Evolutionary conservation across 2,113 vertebrate genomes (phyloP).

Genomic region (Salminus brasiliensis): DNA sequence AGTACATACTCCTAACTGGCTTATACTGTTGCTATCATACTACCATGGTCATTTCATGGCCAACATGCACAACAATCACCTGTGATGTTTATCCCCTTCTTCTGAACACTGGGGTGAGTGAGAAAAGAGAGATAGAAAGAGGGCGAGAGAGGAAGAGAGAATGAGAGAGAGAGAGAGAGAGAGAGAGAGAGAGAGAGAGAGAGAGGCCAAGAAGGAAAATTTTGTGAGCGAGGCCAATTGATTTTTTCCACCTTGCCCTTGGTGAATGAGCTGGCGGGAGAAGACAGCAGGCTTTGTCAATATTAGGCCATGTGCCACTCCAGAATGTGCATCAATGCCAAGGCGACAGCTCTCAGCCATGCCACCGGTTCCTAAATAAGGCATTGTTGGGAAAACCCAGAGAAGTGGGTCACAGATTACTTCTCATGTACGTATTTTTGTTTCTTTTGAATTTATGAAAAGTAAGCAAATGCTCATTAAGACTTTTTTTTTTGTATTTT

Average conservation of each 20-base stretch:
- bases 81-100: background rate
- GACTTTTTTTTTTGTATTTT: too few relatives aligned
- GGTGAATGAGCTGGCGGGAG: slow-evolving; percentile 55
- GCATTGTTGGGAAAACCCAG: slow-evolving; percentile 38
- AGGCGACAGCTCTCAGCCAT: slow-evolving; percentile 11
- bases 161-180: background rate
- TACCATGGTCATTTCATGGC: too few relatives aligned
- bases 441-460: background rate
- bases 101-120: background rate
- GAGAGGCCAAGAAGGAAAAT: slow-evolving; percentile 4
- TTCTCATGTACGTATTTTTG: background rate
- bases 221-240: slow-evolving; percentile 49
- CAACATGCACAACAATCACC: background rate
- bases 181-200: slow-evolving; percentile 25
- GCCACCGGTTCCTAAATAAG: slow-evolving; percentile 32
- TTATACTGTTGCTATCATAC: too few relatives aligned
- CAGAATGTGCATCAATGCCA: slow-evolving; percentile 17
- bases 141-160: too few relatives aligned
- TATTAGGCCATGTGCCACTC: slow-evolving; percentile 41
- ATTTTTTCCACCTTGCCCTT: slow-evolving; percentile 52
- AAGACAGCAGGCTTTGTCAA: slow-evolving; percentile 58
- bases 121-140: too few relatives aligned
- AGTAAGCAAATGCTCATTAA: too few relatives aligned
- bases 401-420: background rate
- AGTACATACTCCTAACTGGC: too few relatives aligned